Evolutionary conservation across 2,113 vertebrate genomes (phyloP).

Genomic region (Chionodraco myersi): DNA sequence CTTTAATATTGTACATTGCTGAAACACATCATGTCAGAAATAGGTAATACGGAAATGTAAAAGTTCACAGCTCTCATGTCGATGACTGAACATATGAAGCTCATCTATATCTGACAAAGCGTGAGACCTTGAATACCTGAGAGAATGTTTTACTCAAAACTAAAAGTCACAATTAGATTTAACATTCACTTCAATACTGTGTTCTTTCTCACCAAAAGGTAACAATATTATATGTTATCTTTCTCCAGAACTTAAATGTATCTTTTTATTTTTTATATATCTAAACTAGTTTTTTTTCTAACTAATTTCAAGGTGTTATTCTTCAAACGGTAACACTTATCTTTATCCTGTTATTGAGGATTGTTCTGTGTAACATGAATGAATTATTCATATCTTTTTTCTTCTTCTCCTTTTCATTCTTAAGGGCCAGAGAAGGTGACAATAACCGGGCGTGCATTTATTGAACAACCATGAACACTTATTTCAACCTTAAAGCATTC

Average conservation of each 20-base stretch:
- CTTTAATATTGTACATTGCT: neutral
- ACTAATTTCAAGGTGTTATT: neutral
- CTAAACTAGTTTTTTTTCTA: too few relatives aligned
- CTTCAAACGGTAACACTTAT: neutral
- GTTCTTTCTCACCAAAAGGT: neutral
- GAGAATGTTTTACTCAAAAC: neutral
- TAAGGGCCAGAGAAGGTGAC: neutral
- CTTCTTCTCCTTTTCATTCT: neutral
- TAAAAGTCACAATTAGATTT: neutral
- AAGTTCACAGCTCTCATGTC: neutral
- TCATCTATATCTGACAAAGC: neutral
- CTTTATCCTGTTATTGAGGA: neutral
- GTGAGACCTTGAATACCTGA: slow-evolving; percentile 13
- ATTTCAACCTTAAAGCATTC: neutral
- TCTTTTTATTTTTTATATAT: too few relatives aligned
- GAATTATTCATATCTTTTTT: neutral
- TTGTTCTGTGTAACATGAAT: neutral
- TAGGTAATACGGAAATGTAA: neutral
- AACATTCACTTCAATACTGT: neutral
- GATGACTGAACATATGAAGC: neutral
- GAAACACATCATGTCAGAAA: neutral
- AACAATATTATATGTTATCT: neutral
- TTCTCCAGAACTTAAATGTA: too few relatives aligned
- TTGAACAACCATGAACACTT: neutral
- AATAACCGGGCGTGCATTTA: too few relatives aligned